Evolutionary conservation across 2,888 invertebrate species (phyloP).

Genomic region (Parnassius glacialis): DNA sequence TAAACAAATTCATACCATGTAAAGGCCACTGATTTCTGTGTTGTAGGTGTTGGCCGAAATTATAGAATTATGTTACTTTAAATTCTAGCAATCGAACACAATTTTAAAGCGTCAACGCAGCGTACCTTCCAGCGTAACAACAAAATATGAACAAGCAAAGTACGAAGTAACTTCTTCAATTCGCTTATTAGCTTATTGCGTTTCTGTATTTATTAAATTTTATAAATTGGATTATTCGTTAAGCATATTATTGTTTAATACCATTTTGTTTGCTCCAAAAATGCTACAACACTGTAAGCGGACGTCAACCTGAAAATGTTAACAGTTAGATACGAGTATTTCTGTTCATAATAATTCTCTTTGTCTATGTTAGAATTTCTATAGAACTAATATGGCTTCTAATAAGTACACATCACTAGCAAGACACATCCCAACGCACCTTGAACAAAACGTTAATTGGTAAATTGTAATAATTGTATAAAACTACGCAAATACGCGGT

Average conservation of each 20-base stretch:
- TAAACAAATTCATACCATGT: slow-evolving; percentile 1
- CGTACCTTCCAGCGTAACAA: too few species aligned
- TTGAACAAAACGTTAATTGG: slow-evolving; percentile 1
- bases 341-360: not conserved
- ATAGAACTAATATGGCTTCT: slow-evolving; percentile 11
- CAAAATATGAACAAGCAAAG: too few species aligned
- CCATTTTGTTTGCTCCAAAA: too few species aligned
- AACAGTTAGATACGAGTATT: too few species aligned
- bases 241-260: too few species aligned
- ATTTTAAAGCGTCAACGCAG: too few species aligned
- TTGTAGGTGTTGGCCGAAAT: not conserved
- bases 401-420: not conserved
- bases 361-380: not conserved
- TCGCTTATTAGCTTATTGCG: too few species aligned
- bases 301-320: too few species aligned
- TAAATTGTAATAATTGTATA: not conserved
- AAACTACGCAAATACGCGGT: slow-evolving; percentile 11
- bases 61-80: slow-evolving; percentile 9
- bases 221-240: too few species aligned
- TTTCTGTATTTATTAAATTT: too few species aligned
- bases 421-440: slow-evolving; percentile 8
- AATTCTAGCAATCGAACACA: not conserved
- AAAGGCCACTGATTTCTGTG: not conserved
- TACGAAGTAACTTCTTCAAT: too few species aligned
- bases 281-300: too few species aligned